Conservation (phyloP, 2,113 vertebrate species). For the Crotalus helleri region DNA sequence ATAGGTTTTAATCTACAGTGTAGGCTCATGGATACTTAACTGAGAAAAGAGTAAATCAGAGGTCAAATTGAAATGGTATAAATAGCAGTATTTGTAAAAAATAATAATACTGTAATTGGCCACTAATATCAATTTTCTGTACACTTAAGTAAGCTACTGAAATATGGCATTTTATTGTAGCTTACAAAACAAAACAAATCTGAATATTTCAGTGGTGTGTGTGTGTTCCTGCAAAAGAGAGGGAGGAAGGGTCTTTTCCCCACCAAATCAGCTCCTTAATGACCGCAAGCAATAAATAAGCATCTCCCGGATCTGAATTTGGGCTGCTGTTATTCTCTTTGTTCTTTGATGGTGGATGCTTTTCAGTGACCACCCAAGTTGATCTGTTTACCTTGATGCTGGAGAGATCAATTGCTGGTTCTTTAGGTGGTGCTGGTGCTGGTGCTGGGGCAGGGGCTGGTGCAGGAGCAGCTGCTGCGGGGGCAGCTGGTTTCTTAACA, state of each 20-base stretch:
- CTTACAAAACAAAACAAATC: not conserved
- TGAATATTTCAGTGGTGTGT: constrained; percentile 1
- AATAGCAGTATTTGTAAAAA: not conserved
- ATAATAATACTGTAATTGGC: not conserved
- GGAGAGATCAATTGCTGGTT: constrained; percentile 75
- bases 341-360: constrained; percentile 25
- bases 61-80: not conserved
- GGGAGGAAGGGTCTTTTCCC: not conserved
- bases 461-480: constrained; percentile 42
- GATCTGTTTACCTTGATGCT: constrained; percentile 75
- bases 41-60: not conserved
- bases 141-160: not conserved
- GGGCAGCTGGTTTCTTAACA: constrained; percentile 72
- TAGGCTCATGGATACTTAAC: constrained; percentile 18
- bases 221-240: constrained; percentile 1
- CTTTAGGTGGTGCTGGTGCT: constrained; percentile 67
- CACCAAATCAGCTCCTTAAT: not conserved
- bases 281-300: not conserved
- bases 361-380: constrained; percentile 42
- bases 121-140: not conserved
- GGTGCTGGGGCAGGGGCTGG: constrained; percentile 63
- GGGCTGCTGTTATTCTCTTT: not conserved
- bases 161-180: constrained; percentile 37
- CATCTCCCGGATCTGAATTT: not conserved
- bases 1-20: no score